Evolutionary conservation across 2,797 vertebrate genomes (phyloP).

Genomic region (Moxostoma hubbsi): DNA sequence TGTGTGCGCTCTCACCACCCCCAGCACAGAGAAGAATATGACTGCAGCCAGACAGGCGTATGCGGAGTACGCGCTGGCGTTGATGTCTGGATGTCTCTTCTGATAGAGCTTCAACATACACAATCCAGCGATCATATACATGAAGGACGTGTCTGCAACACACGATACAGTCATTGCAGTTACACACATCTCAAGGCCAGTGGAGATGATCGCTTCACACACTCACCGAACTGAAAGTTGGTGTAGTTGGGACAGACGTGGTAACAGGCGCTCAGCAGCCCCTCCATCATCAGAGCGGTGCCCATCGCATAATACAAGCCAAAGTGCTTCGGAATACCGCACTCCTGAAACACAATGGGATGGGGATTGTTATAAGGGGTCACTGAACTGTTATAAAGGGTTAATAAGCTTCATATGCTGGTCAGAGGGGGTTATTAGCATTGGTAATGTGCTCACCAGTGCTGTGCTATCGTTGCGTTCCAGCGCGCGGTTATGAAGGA

Average conservation of each 20-base stretch:
- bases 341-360: conserved; percentile 78
- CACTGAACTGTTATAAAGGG: background rate
- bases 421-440: background rate
- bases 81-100: conserved; percentile 97
- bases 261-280: conserved; percentile 95
- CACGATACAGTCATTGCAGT: no score
- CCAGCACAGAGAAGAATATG: conserved; percentile 97
- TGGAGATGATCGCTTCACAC: no score
- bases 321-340: conserved; percentile 96
- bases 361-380: background rate
- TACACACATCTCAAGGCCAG: background rate
- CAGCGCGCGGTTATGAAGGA: conserved; percentile 87
- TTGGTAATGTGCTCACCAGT: conserved; percentile 73
- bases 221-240: conserved; percentile 97
- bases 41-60: conserved; percentile 93
- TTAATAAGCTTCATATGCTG: background rate
- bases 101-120: conserved; percentile 98
- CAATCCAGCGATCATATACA: conserved; percentile 98
- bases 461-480: conserved; percentile 81
- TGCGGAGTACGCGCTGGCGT: conserved; percentile 94
- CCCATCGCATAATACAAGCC: conserved; percentile 98
- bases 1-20: conserved; percentile 82
- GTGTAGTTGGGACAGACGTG: conserved; percentile 98
- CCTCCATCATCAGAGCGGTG: conserved; percentile 98
- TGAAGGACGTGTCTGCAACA: conserved; percentile 92